Percentiles rank a stretch among this genome's conserved stretches.
These are phyloP conservation scores for Eciton burchellii DNA, from an alignment of 1,140 invertebrate genomes.

Conservation along the genomic window DNA sequence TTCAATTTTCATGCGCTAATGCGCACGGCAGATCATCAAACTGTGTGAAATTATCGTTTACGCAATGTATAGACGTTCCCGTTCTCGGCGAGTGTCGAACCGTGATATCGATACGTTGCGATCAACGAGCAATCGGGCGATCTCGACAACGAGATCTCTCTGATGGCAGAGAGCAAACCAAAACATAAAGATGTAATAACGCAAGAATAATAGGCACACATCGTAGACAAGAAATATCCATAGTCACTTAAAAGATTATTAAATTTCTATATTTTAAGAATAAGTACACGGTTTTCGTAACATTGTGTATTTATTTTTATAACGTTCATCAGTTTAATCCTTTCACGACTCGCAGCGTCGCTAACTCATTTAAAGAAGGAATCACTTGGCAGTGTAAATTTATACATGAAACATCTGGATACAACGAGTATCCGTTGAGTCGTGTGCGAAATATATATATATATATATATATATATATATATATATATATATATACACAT, in stretches of 20 bases:
- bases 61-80: neutral
- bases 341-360: conserved; percentile 8
- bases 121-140: neutral
- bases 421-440: neutral
- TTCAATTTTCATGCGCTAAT: conserved; percentile 42
- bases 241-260: conserved; percentile 2
- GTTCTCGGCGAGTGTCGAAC: neutral
- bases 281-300: conserved; percentile 23
- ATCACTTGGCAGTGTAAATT: conserved; percentile 2
- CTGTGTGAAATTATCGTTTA: conserved; percentile 6
- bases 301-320: conserved; percentile 22
- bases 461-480: too few species aligned
- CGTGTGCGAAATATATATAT: neutral
- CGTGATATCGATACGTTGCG: neutral
- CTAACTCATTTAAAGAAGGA: conserved; percentile 7
- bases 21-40: conserved; percentile 23
- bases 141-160: neutral
- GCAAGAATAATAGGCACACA: neutral
- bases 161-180: neutral
- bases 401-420: conserved; percentile 12
- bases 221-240: conserved; percentile 7
- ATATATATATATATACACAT: too few species aligned
- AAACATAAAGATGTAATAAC: neutral
- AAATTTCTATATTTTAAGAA: conserved; percentile 14
- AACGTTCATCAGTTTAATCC: neutral